Base-by-base conservation (phyloP, 2,113 vertebrate species). In the Semicossyphus pulcher region DNA sequence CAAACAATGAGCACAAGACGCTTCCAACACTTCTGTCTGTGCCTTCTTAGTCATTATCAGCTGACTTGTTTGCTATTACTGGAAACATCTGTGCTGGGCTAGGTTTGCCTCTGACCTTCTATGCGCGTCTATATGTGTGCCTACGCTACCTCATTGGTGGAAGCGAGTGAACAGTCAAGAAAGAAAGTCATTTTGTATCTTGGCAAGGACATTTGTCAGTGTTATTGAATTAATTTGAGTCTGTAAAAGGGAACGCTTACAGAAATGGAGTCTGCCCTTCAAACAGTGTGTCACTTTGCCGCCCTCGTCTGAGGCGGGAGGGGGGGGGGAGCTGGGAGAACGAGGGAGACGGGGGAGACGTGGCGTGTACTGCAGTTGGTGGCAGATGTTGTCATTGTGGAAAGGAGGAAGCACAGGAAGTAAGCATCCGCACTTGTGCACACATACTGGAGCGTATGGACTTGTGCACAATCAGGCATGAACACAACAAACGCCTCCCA, bases 171-270 rank as follows among this genome's bases (percentile, higher is more conserved):
- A 88, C 67, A 83, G 41, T 52, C 18, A 26, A 41, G 72, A 80
- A 76, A 85, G 61, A 77, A 88, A 72, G 59, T 80, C 67, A 51
- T 80, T 61, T 23, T 53, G 34, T 61, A 49, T 72, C 76, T 61
- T 52, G 28, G 31, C 86, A 92, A 92, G 89, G 89, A 88, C 87
- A 42, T 87, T 79, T 84, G 51, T 65, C 72, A 37, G 48, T 72
- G 63, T 76, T 84, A 86, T 86, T 81, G 77, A 87, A 89, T 89
- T 86, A 87, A 86, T 90, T 81, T 63, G 39, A 80, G 60, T 72
- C 63, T 60, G 52, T 76, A 70, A 77, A 64, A 85, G 31, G 41
- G 52, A 79, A 58, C 45, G 59, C 73, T 84, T 56, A 68, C 72
- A 0, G 60, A 84, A 80, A 84, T 49, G 7, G 41, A 80, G 85